Evolutionary conservation across 2,797 vertebrate genomes (phyloP).

Genomic region (Thaleichthys pacificus): DNA sequence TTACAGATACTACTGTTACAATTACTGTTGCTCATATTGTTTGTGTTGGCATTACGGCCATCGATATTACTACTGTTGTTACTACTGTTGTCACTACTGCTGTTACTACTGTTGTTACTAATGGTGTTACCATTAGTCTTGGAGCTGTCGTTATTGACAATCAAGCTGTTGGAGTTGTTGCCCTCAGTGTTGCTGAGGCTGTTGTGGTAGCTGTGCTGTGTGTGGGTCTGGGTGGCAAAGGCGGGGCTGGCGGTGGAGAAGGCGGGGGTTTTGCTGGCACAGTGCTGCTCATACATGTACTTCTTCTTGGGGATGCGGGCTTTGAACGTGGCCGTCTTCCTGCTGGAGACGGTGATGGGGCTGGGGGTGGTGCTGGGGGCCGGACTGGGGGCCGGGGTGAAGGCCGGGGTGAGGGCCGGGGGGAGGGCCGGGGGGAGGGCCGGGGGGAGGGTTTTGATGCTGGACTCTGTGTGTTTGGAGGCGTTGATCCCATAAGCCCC

Average conservation of each 20-base stretch:
- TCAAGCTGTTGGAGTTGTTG: too few relatives aligned
- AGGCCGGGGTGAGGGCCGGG: conserved; percentile 36
- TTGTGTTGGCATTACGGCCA: background rate
- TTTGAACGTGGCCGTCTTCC: conserved; percentile 92
- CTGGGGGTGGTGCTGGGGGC: conserved; percentile 49
- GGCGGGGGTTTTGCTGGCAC: conserved; percentile 61
- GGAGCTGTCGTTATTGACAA: too few relatives aligned
- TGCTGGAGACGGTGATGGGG: conserved; percentile 76
- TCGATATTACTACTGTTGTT: conserved; percentile 41
- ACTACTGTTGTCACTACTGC: conserved; percentile 12
- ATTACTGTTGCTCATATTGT: conserved; percentile 42
- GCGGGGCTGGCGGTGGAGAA: conserved; percentile 29
- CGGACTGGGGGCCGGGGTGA: conserved; percentile 46
- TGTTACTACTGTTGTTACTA: background rate
- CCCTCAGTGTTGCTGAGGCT: background rate
- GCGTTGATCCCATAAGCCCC: conserved; percentile 54
- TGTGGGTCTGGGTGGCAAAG: conserved; percentile 48
- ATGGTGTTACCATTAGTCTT: background rate
- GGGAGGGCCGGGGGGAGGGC: background rate
- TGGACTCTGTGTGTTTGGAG: conserved; percentile 52
- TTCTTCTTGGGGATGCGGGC: conserved; percentile 85
- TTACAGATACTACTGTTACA: conserved; percentile 49
- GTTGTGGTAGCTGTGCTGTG: conserved; percentile 36
- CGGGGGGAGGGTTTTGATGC: conserved; percentile 30
- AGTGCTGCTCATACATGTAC: conserved; percentile 81